Conservation (phyloP, 2,113 vertebrate genomes). For the Hyaena hyaena region DNA sequence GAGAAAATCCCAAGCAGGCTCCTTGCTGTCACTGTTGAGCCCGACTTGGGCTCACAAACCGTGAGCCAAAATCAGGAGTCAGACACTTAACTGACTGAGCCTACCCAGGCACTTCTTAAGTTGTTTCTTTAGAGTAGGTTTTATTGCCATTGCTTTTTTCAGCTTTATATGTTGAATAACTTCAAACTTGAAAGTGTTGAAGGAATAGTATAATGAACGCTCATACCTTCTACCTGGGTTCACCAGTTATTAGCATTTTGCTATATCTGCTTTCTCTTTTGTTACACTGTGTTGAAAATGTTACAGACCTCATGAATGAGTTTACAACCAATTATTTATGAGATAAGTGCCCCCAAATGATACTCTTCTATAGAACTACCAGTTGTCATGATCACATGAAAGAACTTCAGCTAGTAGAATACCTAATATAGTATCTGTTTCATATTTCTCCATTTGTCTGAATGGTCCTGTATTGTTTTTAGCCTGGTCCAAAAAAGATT, state of each 20-base stretch:
- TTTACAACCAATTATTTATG: background rate
- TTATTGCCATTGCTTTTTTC: background rate
- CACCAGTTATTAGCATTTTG: background rate
- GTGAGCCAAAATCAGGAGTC: too few species aligned
- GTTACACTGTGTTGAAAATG: background rate
- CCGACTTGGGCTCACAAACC: too few species aligned
- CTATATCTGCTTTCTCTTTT: background rate
- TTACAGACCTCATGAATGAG: background rate
- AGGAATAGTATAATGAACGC: background rate
- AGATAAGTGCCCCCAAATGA: background rate
- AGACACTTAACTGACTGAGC: too few species aligned
- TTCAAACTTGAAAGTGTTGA: background rate
- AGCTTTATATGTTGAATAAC: constrained; percentile 17
- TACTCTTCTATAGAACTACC: background rate
- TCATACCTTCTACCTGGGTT: background rate
- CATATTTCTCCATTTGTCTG: background rate
- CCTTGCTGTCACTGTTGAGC: too few species aligned
- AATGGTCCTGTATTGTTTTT: background rate
- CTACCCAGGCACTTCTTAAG: background rate
- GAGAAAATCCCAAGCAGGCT: too few species aligned
- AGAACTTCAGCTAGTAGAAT: background rate
- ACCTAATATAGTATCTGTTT: background rate
- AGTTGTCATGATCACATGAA: background rate
- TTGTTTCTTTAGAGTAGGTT: background rate
- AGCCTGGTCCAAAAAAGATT: background rate